Evolutionary conservation across 1,140 invertebrate genomes (phyloP), one percentile per base, ranked within the genome.

Genomic region (Anastrepha ludens): DNA sequence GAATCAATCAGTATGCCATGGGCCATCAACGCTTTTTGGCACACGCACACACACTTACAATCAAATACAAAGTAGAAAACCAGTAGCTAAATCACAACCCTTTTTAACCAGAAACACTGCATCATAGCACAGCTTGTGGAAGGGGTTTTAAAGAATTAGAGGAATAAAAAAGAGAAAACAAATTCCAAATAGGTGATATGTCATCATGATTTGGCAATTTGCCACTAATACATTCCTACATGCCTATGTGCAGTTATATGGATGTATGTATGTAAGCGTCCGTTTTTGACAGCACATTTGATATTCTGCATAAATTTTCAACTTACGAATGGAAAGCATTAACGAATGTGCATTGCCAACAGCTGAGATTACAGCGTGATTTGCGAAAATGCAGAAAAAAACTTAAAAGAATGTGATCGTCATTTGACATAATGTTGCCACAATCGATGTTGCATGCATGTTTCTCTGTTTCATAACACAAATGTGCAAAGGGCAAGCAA

Each of bases 181-280:
- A 9, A 47, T 11, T 50, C 39, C 39, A 74, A 74, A 74, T 74
- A 85, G 39, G 85, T 64, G 65, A 87, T 87, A 60, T 67, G 87
- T 87, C 87, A 87, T 87, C 87, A 87, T 87, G 87, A 87, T 87
- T 87, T 81, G 70, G 44, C 55, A 67, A 87, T 87, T 87, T 81
- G 55, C 87, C 50, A 81, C 67, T 17, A 81, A 81, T 81, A 9
- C 74, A 47, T 55, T 20, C 3, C n/a, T 11, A 47, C 5, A 55
- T 13, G 55, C 8, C 3, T 17, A 55, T 55, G n/a, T 15, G 41
- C 20, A 13, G 4, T 15, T 70, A 41, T 70, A n/a, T 60, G 55
- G 9, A 60, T 59, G 29, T 55, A 17, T 86, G 11, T 85, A 86
- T 65, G 17, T 41, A 9, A 64, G 50, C 6, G 7, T 17, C 13